Evolutionary conservation across 2,113 vertebrate genomes (phyloP), one percentile per base, ranked within the genome.

Genomic region (Mobula hypostoma): DNA sequence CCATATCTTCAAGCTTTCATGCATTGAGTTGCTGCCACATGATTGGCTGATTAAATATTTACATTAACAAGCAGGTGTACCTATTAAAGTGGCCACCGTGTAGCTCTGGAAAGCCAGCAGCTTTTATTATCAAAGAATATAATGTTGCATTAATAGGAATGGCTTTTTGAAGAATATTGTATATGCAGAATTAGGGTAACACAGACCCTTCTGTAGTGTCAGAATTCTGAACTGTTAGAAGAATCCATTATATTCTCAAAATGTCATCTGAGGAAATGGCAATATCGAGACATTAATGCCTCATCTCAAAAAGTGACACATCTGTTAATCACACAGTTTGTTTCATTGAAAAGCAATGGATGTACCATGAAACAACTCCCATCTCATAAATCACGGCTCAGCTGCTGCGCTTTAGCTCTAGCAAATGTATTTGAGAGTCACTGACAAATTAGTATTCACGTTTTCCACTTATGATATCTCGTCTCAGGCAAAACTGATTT

Each of bases 321-420:
- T 63, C 27, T 88, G 83, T 88, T 88, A 63, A 63, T 88, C 58
- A 63, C 58, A 61, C 83, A n/a, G 29, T 63, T 88, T 88, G 58
- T 88, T 88, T 61, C 29, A 2, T 88, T 88, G 83, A 88, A 88
- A 88, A n/a, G 58, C 58, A 88, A 58, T 61, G 56, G 56, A 56
- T 87, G 29, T 61, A 87, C 29, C 56, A 61, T 87, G 83, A 87
- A n/a, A 87, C 24, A 63, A 61, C 14, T 88, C 27, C 5, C 83
- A n/a, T 63, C 27, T 29, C 58, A 88, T 88, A 88, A 88, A 88
- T 88, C 83, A 88, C 83, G 15, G 58, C 58, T 88, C 83, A 88
- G 58, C 56, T 63, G 83, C 27, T 88, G 29, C 61, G 27, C 58
- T n/a, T 87, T 63, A 88, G 14, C 29, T n/a, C 58, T 88, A 27